Conservation (phyloP, 2,888 invertebrate genomes). For the Antheraea assamensis region DNA sequence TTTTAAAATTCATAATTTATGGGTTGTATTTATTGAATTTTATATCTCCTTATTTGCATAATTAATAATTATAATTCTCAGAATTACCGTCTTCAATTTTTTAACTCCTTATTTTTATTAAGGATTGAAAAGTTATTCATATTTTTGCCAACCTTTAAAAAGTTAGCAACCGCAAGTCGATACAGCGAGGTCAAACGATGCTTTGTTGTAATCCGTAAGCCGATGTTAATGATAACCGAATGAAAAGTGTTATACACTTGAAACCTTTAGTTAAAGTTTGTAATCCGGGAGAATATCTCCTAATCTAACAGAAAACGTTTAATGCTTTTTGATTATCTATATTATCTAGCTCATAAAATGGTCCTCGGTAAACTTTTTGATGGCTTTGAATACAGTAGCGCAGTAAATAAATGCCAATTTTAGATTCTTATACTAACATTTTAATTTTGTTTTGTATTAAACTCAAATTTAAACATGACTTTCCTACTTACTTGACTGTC, state of each 20-base stretch:
- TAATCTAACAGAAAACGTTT: neutral
- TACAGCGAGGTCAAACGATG: neutral
- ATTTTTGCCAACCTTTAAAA: neutral
- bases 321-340: neutral
- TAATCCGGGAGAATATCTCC: neutral
- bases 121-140: neutral
- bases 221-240: slow-evolving; percentile 1
- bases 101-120: neutral
- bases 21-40: no score
- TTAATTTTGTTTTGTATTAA: no score
- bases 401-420: no score
- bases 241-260: neutral
- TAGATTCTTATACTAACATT: no score
- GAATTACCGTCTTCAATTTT: neutral
- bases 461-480: no score
- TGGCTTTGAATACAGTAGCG: no score
- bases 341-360: no score
- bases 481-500: no score
- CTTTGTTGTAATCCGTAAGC: slow-evolving; percentile 8
- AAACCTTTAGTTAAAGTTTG: neutral
- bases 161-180: neutral
- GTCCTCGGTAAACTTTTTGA: no score
- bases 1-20: no score
- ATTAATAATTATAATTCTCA: neutral
- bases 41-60: neutral